A percentile compares a stretch with the other conserved stretches of the same genome.
Evolutionary conservation across 2,888 invertebrate genomes (phyloP).

Genomic region (Galeruca laticollis): DNA sequence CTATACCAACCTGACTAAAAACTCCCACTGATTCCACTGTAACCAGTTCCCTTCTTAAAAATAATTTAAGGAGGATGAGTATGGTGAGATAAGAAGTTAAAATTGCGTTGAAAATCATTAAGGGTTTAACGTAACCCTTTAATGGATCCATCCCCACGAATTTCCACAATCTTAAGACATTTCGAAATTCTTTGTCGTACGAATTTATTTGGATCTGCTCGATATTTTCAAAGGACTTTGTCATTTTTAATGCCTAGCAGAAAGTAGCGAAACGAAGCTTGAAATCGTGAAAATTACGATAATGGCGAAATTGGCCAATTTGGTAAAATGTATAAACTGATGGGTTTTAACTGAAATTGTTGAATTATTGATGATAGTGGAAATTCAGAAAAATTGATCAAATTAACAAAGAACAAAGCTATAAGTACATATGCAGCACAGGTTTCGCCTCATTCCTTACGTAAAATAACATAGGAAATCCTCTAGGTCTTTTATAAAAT

Average conservation of each 20-base stretch:
- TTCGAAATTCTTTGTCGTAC: constrained; percentile 40
- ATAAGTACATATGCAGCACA: no score
- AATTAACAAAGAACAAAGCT: no score
- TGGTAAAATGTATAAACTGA: not conserved
- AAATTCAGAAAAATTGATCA: no score
- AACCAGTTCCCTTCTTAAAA: constrained; percentile 35
- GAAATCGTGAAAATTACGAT: not conserved
- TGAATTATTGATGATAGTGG: no score
- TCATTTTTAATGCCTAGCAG: not conserved
- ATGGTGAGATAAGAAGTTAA: constrained; percentile 35
- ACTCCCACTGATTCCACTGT: constrained; percentile 42
- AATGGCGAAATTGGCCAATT: not conserved
- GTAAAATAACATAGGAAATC: no score
- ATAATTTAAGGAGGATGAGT: constrained; percentile 35
- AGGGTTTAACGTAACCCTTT: constrained; percentile 31
- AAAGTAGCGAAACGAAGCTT: not conserved
- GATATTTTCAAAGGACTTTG: not conserved
- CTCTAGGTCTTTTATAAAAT: no score
- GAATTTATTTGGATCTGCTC: not conserved
- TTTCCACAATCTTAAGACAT: constrained; percentile 38
- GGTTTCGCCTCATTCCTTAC: no score
- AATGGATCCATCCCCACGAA: constrained; percentile 40
- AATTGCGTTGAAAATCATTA: constrained; percentile 33
- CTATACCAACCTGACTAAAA: constrained; percentile 40
- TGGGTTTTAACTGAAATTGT: not conserved